Evolutionary conservation across 2,113 vertebrate species (phyloP), one percentile per base, ranked within the genome.

Genomic region (Tachuris rubrigastra): DNA sequence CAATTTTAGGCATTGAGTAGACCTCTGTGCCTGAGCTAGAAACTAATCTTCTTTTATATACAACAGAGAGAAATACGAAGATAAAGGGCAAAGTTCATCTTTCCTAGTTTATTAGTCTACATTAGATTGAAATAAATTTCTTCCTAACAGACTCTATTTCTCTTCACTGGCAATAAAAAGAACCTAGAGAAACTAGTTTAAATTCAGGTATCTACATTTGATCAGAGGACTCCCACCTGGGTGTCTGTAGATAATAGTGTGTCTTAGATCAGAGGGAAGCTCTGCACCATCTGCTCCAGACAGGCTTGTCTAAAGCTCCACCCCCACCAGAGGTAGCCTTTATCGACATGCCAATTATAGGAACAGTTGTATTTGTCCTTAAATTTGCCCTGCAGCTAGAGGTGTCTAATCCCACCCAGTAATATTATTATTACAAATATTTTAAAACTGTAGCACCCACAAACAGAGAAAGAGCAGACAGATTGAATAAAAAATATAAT

Each of bases 231-330:
- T 95, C 86, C 39, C 76, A 93, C 85, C 90, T 95, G 82, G 59
- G 50, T 93, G 66, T 93, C 93, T 94, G 89, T 87, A 94, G 94
- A 94, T 95, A 94, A 97, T 92, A 90, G 46, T 10, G 31, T 79
- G 71, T 83, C 81, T 89, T 77, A 94, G 53, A 96, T 96, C 75
- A 85, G 71, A 94, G 37, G 83, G 63, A 76, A 95, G 28, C 59
- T 93, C 87, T 91, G 44, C 42, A 91, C 75, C 89, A 90, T 89
- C 93, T 95, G 87, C 82, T 96, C 71, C 35, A 94, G 82, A 72
- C 58, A 83, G 78, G 37, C 50, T 87, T 82, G 71, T 93, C 81
- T 93, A 82, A 87, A 87, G 44, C 49, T 89, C 18, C 74, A 93
- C 0, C 22, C 27, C 56, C 47, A 88, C 41, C 67, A 91, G 77